Percentiles rank a stretch among this genome's conserved stretches.
Conservation (phyloP, 2,113 vertebrate species). For the Cyphomyrus plagiostoma region DNA sequence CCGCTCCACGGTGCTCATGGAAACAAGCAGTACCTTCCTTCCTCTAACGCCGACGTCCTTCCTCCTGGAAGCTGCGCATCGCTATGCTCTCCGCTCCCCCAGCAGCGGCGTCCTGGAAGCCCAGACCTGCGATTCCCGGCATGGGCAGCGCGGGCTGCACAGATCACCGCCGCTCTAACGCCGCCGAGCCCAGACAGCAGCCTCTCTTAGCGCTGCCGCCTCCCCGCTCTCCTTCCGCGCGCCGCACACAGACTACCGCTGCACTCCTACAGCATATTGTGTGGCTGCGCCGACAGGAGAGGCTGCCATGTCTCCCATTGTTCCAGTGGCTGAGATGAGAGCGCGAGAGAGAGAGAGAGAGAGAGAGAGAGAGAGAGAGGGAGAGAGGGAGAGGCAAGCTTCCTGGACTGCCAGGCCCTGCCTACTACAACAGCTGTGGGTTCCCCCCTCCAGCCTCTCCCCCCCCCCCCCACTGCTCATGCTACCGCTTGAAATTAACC, state of each 20-base stretch:
- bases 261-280: not conserved
- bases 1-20: not conserved
- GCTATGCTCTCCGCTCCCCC: not conserved
- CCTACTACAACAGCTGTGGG: constrained; percentile 33
- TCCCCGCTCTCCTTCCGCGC: not conserved
- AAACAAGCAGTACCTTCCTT: constrained; percentile 3
- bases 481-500: constrained; percentile 18
- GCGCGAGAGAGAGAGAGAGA: not conserved
- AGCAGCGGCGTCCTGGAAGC: not conserved
- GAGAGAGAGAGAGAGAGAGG: constrained; percentile 2
- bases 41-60: not conserved
- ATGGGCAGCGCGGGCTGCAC: not conserved
- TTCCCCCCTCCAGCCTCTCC: constrained; percentile 1
- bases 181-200: not conserved
- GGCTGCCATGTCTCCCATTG: constrained; percentile 20
- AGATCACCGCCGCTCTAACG: not conserved
- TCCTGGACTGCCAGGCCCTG: not conserved
- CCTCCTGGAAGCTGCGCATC: not conserved
- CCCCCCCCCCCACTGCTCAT: not conserved
- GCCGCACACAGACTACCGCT: not conserved
- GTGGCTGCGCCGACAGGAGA: not conserved
- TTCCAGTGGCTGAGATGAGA: constrained; percentile 4
- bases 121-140: not conserved
- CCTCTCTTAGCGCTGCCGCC: not conserved
- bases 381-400: constrained; percentile 7